Evolutionary conservation across 2,888 invertebrate genomes (phyloP).

Genomic region (Dasypogon diadema): DNA sequence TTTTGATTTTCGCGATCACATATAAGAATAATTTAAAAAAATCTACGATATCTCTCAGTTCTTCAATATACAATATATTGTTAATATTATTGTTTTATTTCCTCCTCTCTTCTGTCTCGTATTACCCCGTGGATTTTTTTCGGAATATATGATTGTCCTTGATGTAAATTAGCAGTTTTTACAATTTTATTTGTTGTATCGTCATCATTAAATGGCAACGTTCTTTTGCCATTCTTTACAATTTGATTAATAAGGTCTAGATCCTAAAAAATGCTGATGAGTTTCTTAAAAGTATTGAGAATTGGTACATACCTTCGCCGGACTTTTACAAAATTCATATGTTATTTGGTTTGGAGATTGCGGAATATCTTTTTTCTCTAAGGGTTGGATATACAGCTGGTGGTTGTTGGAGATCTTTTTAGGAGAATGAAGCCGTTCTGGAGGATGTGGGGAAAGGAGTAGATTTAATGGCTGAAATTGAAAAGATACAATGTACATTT

Average conservation of each 20-base stretch:
- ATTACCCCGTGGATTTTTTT: conserved; percentile 60
- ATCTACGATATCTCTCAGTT: background rate
- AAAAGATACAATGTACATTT: conserved; percentile 4
- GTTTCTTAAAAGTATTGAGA: background rate
- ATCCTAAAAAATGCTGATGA: conserved; percentile 61
- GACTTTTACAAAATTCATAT: conserved; percentile 65
- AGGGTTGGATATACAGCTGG: conserved; percentile 73
- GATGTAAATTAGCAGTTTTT: background rate
- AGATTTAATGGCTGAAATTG: conserved; percentile 65
- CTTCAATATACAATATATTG: background rate
- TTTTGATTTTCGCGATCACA: conserved; percentile 45
- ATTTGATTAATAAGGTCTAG: conserved; percentile 64
- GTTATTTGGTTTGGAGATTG: conserved; percentile 64
- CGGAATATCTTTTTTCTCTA: conserved; percentile 68
- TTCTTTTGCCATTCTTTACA: conserved; percentile 63
- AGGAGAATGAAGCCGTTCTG: conserved; percentile 68
- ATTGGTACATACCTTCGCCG: conserved; percentile 63
- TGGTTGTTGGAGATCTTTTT: conserved; percentile 69
- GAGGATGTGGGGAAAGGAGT: conserved; percentile 80
- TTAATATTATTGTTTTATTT: conserved; percentile 47
- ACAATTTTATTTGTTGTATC: conserved; percentile 29
- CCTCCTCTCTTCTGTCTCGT: conserved; percentile 62
- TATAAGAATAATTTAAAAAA: conserved; percentile 36
- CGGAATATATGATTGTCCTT: conserved; percentile 54
- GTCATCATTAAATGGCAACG: conserved; percentile 63